Evolutionary conservation across 2,113 vertebrate species (phyloP).

Genomic region (Forbesichthys agassizii): DNA sequence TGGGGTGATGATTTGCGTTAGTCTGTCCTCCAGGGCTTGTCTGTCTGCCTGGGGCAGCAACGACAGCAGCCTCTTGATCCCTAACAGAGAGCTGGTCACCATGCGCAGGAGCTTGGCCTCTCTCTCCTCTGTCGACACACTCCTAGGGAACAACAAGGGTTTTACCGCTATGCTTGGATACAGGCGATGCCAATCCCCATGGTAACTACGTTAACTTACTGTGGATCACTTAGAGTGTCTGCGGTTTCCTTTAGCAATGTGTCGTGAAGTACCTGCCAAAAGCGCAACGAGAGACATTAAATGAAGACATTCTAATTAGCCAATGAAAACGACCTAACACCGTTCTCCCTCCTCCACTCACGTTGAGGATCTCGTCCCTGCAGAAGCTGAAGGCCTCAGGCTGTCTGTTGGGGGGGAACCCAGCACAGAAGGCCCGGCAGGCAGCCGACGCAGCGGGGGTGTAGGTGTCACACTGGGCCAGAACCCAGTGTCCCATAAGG

Average conservation of each 20-base stretch:
- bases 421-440: slow-evolving; percentile 87
- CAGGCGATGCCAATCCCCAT: not conserved
- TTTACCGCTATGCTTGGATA: not conserved
- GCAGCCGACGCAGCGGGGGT: slow-evolving; percentile 90
- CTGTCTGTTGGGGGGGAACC: slow-evolving; percentile 91
- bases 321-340: not conserved
- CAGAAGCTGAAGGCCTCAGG: slow-evolving; percentile 93
- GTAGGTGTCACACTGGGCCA: slow-evolving; percentile 95
- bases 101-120: slow-evolving; percentile 89
- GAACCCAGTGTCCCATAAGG: slow-evolving; percentile 97
- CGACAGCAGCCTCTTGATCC: slow-evolving; percentile 87
- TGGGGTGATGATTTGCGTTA: slow-evolving; percentile 80
- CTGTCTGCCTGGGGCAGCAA: slow-evolving; percentile 81
- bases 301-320: not conserved
- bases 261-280: slow-evolving; percentile 88
- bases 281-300: not conserved
- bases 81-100: slow-evolving; percentile 90
- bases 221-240: slow-evolving; percentile 91
- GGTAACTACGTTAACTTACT: slow-evolving; percentile 75
- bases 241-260: slow-evolving; percentile 92
- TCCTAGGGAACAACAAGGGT: slow-evolving; percentile 70
- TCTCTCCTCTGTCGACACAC: slow-evolving; percentile 89
- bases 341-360: slow-evolving; percentile 69
- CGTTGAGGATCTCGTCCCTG: slow-evolving; percentile 91
- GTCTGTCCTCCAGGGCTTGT: slow-evolving; percentile 76